phyloP scores from a whole-genome alignment of 2,888 invertebrate genomes.

The Epinotia bilunana region DNA sequence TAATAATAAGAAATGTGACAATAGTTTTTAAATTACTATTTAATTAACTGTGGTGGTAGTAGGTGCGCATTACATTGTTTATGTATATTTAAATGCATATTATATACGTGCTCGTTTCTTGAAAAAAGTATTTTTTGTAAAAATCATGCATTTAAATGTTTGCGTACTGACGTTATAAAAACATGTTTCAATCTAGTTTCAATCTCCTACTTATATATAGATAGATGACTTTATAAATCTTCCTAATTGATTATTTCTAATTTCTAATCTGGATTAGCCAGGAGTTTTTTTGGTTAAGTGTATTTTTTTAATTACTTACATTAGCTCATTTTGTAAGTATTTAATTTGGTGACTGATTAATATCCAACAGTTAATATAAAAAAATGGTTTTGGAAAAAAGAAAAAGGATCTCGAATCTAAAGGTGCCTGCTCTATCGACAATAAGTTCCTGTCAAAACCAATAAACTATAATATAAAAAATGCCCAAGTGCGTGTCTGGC shows the following conservation, averaged over 20 bases:
- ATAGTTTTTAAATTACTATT: conserved; percentile 58
- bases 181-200: conserved; percentile 28
- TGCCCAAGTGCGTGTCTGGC: too few relatives aligned
- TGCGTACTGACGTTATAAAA: neutral
- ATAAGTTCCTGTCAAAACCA: too few relatives aligned
- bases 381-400: too few relatives aligned
- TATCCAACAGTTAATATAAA: too few relatives aligned
- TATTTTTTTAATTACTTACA: neutral
- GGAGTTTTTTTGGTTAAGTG: neutral
- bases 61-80: conserved; percentile 47
- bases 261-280: neutral
- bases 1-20: conserved; percentile 54
- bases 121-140: neutral
- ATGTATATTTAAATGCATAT: conserved; percentile 19
- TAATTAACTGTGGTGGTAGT: conserved; percentile 52
- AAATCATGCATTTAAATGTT: neutral
- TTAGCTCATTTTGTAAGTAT: too few relatives aligned
- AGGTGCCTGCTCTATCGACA: too few relatives aligned
- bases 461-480: too few relatives aligned
- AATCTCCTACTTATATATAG: conserved; percentile 50
- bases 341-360: neutral
- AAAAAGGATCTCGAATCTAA: too few relatives aligned
- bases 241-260: neutral
- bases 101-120: conserved; percentile 3
- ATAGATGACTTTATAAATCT: conserved; percentile 51